Evolutionary conservation across 2,797 vertebrate species (phyloP).

Genomic region (Ataeniobius toweri): DNA sequence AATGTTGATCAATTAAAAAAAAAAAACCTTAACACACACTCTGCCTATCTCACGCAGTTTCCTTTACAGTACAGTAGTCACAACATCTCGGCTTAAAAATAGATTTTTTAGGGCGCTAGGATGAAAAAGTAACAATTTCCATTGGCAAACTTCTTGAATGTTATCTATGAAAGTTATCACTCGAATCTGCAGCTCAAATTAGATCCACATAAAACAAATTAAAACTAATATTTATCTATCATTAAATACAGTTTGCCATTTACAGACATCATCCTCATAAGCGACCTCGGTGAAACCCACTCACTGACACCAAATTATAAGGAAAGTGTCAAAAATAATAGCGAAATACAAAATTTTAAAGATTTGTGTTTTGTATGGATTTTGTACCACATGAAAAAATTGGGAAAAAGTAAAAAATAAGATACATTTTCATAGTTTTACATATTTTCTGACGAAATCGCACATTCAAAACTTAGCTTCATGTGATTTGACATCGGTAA

Average conservation of each 20-base stretch:
- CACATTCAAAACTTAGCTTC: background rate
- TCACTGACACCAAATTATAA: background rate
- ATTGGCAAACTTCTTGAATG: background rate
- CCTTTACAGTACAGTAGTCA: background rate
- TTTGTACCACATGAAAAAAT: background rate
- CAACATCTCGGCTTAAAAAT: background rate
- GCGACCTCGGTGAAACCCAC: background rate
- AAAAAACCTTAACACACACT: background rate
- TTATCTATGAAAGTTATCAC: background rate
- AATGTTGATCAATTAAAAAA: background rate
- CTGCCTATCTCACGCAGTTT: background rate
- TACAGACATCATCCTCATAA: background rate
- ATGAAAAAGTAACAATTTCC: background rate
- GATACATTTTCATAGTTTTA: background rate
- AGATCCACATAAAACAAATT: background rate
- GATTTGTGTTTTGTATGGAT: background rate
- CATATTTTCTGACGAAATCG: background rate
- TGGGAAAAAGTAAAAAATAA: background rate
- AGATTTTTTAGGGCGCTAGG: constrained; percentile 1
- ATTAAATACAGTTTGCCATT: background rate
- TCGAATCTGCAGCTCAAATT: background rate
- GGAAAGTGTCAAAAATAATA: background rate
- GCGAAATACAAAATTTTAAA: too few relatives aligned
- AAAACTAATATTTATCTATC: background rate
- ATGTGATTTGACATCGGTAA: too few relatives aligned